Percentiles rank a stretch among this genome's conserved stretches.
These are phyloP conservation scores for Aphelenchoides avenae DNA, from an alignment of 1,140 invertebrate genomes.

Conservation along the genomic window DNA sequence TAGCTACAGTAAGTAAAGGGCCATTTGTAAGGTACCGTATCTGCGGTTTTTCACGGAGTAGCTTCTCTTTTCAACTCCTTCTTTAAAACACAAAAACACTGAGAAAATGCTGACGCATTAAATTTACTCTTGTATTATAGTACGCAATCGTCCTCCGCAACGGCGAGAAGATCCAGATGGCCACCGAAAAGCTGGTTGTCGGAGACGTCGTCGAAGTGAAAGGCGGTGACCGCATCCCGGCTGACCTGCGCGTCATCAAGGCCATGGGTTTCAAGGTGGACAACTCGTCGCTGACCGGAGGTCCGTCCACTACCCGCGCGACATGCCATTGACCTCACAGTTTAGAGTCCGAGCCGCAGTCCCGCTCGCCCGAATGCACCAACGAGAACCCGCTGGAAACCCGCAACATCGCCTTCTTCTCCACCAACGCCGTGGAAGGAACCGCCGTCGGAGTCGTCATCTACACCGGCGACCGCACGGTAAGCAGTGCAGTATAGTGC, in stretches of 20 bases:
- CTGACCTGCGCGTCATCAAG: slow-evolving; percentile 73
- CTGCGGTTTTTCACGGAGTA: no score
- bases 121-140: slow-evolving; percentile 22
- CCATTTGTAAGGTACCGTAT: no score
- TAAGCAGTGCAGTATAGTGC: no score
- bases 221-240: slow-evolving; percentile 76
- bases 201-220: slow-evolving; percentile 78
- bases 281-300: slow-evolving; percentile 61
- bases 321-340: no score
- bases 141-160: slow-evolving; percentile 55
- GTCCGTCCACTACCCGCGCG: no score
- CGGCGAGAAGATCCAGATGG: slow-evolving; percentile 52
- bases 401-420: slow-evolving; percentile 63
- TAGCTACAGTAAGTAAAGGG: no score
- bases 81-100: no score
- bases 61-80: no score
- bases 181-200: slow-evolving; percentile 69
- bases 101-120: no score
- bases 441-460: slow-evolving; percentile 72
- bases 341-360: slow-evolving; percentile 61
- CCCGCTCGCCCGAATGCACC: slow-evolving; percentile 59
- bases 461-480: slow-evolving; percentile 88
- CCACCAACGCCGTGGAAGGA: slow-evolving; percentile 62
- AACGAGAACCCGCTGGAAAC: slow-evolving; percentile 64
- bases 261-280: slow-evolving; percentile 70